Evolutionary conservation across 2,888 invertebrate genomes (phyloP), one percentile per base, ranked within the genome.

Genomic region (Dorcus parallelipipedus): DNA sequence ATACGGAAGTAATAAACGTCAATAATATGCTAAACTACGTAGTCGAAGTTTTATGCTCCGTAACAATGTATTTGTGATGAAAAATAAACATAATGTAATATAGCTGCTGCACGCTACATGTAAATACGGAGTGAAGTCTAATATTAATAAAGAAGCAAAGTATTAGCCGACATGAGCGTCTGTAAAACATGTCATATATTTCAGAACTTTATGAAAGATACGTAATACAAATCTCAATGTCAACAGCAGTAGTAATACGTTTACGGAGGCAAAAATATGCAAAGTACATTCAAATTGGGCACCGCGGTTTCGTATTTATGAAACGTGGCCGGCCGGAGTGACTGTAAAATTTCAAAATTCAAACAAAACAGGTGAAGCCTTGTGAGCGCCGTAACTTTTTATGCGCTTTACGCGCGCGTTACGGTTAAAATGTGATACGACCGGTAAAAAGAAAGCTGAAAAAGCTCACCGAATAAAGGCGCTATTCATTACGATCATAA

Each of bases 101-200:
- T 45, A 45, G 45, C 45, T 45, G 45, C 42, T 53, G 40, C 42
- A 69, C 67, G 70, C 67, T 63, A 65, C 69, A 71, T 72, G 71
- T 70, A 74, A 74, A 73, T 72, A 71, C 56, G 63, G 66, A 59
- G 68, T 69, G 65, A 57, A 56, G 69, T 73, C 72, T 71, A 70
- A 74, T 74, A 74, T 74, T 75, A 75, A 75, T 76, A 76, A 76
- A 74, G 74, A 72, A 72, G 73, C 68, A 67, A 68, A 67, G 67
- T 72, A 73, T 73, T 69, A 70, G 45, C 20, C 23, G 45, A 69
- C 68, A 70, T 70, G 64, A 69, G 62, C 52, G 59, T 49, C 58
- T 69, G 66, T 66, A 69, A 70, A 72, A 69, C 69, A 70, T 69
- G 70, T 64, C 67, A 71, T 71, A 71, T 71, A 72, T 72, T 73